Base-by-base conservation (phyloP, 2,113 vertebrate species). In the Mirza zaza region DNA sequence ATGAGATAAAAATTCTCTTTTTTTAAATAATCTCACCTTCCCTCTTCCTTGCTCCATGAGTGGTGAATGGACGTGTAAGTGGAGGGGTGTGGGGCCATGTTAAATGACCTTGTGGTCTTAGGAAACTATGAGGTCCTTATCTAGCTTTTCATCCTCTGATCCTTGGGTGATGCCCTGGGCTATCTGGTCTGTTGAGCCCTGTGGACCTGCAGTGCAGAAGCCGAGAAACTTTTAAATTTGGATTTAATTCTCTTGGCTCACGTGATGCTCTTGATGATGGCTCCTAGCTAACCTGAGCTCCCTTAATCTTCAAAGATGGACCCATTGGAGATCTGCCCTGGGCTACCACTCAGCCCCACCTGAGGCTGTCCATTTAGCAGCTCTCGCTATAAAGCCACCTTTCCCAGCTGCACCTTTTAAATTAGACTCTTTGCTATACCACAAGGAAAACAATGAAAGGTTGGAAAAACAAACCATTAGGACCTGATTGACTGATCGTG, bases 11-110 rank as follows among this genome's bases (percentile, higher is more conserved):
- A 36, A 10, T 9, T 1, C 23, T n/a, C 8, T 10, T 95, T 92
- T 67, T 82, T 71, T 71, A 68, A 55, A 36, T 59, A 52, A 55
- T 52, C 68, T 96, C n/a, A 83, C 45, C 23, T 77, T 77, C 52
- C 6, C 65, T 71, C 77, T 82, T 81, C 42, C 68, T 91, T 86
- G 32, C 67, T 77, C 55, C 21, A 8, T 45, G 94, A 65, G n/a
- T 87, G 21, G 52, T 79, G 17, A 83, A 48, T 50, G 14, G 8
- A 32, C 65, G 2, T 36, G 23, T 12, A 18, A 71, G 52, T 20
- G 9, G 15, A 71, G 7, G 0, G 4, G 6, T 59, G 8, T 25
- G 2, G 48, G 48, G 29, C 8, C 20, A 39, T 61, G 45, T 27
- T 57, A 57, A 21, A 25, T 4, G 10, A 25, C 29, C 25, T 61